A percentile compares a stretch with the other conserved stretches of the same genome.
Evolutionary conservation across 2,797 vertebrate genomes (phyloP).

Genomic region (Nannoperca obscura): DNA sequence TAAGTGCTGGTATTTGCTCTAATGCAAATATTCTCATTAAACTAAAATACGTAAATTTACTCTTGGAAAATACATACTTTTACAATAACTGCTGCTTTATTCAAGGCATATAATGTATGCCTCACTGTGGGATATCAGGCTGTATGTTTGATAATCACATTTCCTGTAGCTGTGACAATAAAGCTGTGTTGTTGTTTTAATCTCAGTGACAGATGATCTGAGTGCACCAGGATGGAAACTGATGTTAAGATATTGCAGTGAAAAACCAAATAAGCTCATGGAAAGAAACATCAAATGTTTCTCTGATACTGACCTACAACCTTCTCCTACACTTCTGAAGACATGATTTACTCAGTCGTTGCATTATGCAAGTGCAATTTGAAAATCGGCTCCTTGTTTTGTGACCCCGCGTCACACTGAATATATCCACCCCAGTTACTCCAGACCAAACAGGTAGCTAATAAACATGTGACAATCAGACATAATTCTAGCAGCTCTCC

Average conservation of each 20-base stretch:
- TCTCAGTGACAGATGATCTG: conserved; percentile 64
- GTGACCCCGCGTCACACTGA: conserved; percentile 31
- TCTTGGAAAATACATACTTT: not conserved
- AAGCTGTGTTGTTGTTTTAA: conserved; percentile 36
- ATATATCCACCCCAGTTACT: conserved; percentile 33
- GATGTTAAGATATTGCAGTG: conserved; percentile 34
- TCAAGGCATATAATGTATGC: not conserved
- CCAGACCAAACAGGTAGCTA: conserved; percentile 29
- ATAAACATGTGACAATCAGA: conserved; percentile 48
- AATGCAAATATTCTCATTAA: not conserved
- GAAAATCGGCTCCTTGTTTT: conserved; percentile 35
- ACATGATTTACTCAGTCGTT: conserved; percentile 18
- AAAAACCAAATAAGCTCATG: conserved; percentile 30
- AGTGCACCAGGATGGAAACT: conserved; percentile 34
- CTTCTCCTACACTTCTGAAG: conserved; percentile 30
- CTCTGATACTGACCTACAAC: conserved; percentile 33
- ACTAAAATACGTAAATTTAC: not conserved
- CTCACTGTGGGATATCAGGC: conserved; percentile 22
- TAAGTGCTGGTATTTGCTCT: not conserved
- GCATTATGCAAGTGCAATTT: conserved; percentile 35
- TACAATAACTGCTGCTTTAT: conserved; percentile 15
- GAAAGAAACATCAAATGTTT: conserved; percentile 40
- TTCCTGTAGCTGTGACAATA: conserved; percentile 64
- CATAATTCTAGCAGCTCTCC: conserved; percentile 21
- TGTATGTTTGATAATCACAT: conserved; percentile 61